phyloP scores from a whole-genome alignment of 2,113 vertebrate species.

The Tragelaphus imberbis region DNA sequence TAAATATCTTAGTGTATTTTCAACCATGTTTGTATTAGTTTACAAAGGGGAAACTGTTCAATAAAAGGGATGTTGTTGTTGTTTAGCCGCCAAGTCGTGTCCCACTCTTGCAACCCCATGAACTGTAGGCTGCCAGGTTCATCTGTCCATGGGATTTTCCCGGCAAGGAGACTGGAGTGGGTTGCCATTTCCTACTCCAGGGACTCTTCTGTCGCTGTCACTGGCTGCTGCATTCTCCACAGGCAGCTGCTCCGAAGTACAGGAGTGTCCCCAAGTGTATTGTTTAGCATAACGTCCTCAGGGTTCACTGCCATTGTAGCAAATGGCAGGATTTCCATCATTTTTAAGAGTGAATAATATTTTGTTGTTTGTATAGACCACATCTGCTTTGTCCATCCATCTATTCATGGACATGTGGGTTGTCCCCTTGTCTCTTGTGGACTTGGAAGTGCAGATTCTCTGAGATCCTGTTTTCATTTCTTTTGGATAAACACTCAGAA shows the following conservation, averaged over 20 bases:
- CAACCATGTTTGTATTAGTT: neutral
- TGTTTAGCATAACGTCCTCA: neutral
- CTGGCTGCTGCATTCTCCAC: neutral
- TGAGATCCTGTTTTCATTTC: neutral
- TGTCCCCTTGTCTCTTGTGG: neutral
- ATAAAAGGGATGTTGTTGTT: neutral
- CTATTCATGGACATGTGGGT: neutral
- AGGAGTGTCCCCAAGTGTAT: slow-evolving; percentile 35
- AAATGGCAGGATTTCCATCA: neutral
- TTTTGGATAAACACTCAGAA: neutral
- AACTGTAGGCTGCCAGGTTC: neutral
- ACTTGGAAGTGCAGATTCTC: accelerated
- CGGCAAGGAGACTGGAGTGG: neutral
- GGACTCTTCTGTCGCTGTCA: neutral
- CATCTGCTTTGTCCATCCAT: neutral
- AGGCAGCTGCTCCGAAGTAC: slow-evolving; percentile 29
- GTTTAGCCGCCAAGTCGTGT: accelerated
- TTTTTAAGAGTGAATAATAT: neutral
- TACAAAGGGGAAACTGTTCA: neutral
- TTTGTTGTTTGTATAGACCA: neutral
- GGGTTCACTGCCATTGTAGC: neutral
- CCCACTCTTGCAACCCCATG: neutral
- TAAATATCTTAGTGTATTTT: neutral
- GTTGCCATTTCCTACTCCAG: neutral
- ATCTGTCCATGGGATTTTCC: neutral